Evolutionary conservation across 2,888 invertebrate genomes (phyloP).

Genomic region (Caenorhabditis sinica): DNA sequence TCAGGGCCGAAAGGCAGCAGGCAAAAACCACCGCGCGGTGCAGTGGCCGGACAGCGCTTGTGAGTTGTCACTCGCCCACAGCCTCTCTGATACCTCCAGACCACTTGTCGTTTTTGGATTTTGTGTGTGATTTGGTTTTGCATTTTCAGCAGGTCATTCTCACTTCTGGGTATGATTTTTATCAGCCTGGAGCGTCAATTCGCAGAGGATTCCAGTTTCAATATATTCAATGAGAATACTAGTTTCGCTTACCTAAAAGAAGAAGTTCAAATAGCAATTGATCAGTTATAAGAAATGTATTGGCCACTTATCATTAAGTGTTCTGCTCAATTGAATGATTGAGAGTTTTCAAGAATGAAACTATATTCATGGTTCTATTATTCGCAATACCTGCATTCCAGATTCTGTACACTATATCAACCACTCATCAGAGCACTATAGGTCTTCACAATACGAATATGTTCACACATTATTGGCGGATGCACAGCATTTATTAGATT

Average conservation of each 20-base stretch:
- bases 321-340: neutral
- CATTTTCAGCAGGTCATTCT: neutral
- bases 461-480: neutral
- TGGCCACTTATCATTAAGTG: no score
- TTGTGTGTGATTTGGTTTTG: slow-evolving; percentile 8
- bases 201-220: no score
- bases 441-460: slow-evolving; percentile 1
- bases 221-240: no score
- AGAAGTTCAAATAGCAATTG: no score
- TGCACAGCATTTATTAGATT: neutral
- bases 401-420: no score
- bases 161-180: no score
- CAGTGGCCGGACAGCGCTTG: slow-evolving; percentile 78
- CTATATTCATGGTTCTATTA: no score
- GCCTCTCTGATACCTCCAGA: slow-evolving; percentile 74
- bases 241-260: no score
- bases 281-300: no score
- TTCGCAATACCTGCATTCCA: no score
- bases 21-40: slow-evolving; percentile 80
- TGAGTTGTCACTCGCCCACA: slow-evolving; percentile 67
- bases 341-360: no score
- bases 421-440: no score
- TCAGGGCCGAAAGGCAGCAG: slow-evolving; percentile 82
- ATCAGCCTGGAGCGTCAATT: neutral
- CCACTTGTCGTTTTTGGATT: slow-evolving; percentile 67